Percentiles rank a stretch among this genome's conserved stretches.
Evolutionary conservation across 2,888 invertebrate species (phyloP).

Genomic region (Volucella zonaria): DNA sequence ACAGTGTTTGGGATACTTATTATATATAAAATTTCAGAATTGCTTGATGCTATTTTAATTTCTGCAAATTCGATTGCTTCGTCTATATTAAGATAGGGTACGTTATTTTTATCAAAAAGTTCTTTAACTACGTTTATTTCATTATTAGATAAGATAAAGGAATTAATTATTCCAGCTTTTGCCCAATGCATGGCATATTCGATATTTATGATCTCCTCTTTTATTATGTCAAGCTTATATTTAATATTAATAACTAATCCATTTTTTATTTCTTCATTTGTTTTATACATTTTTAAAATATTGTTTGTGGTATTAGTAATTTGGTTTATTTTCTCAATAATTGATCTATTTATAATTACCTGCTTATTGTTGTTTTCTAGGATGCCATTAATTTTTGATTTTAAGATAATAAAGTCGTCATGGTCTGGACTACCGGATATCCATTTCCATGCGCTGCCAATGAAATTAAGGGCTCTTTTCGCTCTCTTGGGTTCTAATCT

Average conservation of each 20-base stretch:
- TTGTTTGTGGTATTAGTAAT: slow-evolving; percentile 16
- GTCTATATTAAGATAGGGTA: slow-evolving; percentile 53
- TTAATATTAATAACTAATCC: neutral
- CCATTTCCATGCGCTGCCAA: slow-evolving; percentile 43
- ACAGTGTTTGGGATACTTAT: slow-evolving; percentile 44
- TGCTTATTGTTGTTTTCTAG: slow-evolving; percentile 40
- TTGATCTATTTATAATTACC: slow-evolving; percentile 39
- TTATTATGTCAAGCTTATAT: slow-evolving; percentile 42
- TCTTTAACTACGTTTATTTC: slow-evolving; percentile 43
- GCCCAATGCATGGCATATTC: slow-evolving; percentile 49
- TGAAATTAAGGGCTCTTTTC: slow-evolving; percentile 2
- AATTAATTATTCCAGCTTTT: slow-evolving; percentile 46
- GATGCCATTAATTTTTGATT: slow-evolving; percentile 33
- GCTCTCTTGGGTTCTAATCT: neutral
- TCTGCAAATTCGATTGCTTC: slow-evolving; percentile 63
- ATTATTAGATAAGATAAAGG: slow-evolving; percentile 28
- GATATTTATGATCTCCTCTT: slow-evolving; percentile 22
- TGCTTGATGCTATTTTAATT: slow-evolving; percentile 56
- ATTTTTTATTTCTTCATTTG: slow-evolving; percentile 2
- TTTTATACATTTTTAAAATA: slow-evolving; percentile 8
- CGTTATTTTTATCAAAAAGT: slow-evolving; percentile 46
- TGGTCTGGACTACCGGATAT: slow-evolving; percentile 32
- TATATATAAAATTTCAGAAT: slow-evolving; percentile 46
- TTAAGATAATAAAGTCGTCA: slow-evolving; percentile 7
- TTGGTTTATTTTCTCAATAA: slow-evolving; percentile 33